Base-by-base conservation (phyloP, 2,888 invertebrate genomes). In the Amphipoea lucens region DNA sequence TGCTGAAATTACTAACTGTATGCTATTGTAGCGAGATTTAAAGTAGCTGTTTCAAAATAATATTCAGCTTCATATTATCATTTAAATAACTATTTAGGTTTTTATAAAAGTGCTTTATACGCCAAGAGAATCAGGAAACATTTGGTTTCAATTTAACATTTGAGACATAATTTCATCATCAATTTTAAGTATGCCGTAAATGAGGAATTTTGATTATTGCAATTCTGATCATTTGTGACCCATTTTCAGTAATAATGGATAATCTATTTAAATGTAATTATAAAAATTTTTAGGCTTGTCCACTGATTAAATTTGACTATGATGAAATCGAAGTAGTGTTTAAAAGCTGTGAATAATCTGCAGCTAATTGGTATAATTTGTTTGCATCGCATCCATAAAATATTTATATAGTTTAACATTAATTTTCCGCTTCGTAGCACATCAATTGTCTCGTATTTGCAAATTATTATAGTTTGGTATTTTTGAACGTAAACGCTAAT, bases 361-460 rank as follows among this genome's bases (percentile, higher is more conserved):
- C 29, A 73, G 29, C 23, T 83, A 71, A 76, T 79, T 79, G 70
- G n/a, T 23, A 83, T 76, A 65, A 76, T 65, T 83, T 67, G 76
- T 83, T 83, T 83, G 67, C 29, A 63, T 45, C 67, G 11, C 57
- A 76, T 78, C 78, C 74, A 79, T 76, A 40, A 73, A 87, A 79
- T 76, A 76, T 83, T 77, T 77, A 65, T 73, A 12, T 75, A 69
- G 62, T 63, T 77, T 62, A 73, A 83, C 73, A 83, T 87, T 36
- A 73, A 87, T 83, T 85, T 87, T 65, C 51, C 73, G 76, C 70
- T 70, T 83, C 76, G 48, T 20, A 29, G 65, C 51, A 77, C 67
- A 48, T 20, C 65, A 3, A 80, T 74, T 68, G 67, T 71, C n/a
- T 79, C 76, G 14, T 83, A 74, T 86, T 86, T 86, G 51, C 60